Percentiles rank a stretch among this genome's conserved stretches.
Conservation (phyloP, 1,140 invertebrate species). For the Caerostris extrusa region DNA sequence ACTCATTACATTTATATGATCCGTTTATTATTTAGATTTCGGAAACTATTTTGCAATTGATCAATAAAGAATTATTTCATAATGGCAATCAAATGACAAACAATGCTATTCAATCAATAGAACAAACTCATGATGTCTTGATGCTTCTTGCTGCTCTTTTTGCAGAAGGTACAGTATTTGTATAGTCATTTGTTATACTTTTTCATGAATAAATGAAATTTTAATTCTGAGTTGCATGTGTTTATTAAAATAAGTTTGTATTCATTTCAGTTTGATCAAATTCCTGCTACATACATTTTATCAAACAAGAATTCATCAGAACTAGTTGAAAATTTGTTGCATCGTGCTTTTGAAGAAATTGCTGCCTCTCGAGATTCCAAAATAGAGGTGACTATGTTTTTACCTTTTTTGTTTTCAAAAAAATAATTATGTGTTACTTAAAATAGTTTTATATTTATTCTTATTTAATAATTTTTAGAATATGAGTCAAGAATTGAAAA, state of each 20-base stretch:
- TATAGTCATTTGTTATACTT: background rate
- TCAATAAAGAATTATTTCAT: constrained; percentile 60
- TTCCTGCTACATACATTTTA: constrained; percentile 60
- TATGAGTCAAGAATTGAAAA: constrained; percentile 41
- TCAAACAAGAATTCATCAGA: constrained; percentile 58
- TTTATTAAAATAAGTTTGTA: background rate
- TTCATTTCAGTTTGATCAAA: constrained; percentile 56
- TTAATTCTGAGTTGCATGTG: background rate
- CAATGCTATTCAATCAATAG: constrained; percentile 41
- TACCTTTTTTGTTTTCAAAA: background rate
- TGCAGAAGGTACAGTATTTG: constrained; percentile 54
- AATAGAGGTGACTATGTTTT: constrained; percentile 17
- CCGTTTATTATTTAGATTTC: constrained; percentile 57
- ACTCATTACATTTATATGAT: background rate
- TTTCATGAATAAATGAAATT: background rate
- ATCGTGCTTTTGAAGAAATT: constrained; percentile 62
- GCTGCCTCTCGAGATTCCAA: constrained; percentile 29
- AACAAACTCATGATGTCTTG: constrained; percentile 70
- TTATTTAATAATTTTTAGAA: background rate
- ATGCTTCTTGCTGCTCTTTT: constrained; percentile 74
- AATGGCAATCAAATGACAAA: background rate
- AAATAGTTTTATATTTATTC: background rate
- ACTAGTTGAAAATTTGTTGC: constrained; percentile 56
- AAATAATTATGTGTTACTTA: background rate
- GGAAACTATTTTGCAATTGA: constrained; percentile 53